These are phyloP conservation scores for Euplexia lucipara DNA, from an alignment of 2,888 invertebrate species.

Conservation along the genomic window DNA sequence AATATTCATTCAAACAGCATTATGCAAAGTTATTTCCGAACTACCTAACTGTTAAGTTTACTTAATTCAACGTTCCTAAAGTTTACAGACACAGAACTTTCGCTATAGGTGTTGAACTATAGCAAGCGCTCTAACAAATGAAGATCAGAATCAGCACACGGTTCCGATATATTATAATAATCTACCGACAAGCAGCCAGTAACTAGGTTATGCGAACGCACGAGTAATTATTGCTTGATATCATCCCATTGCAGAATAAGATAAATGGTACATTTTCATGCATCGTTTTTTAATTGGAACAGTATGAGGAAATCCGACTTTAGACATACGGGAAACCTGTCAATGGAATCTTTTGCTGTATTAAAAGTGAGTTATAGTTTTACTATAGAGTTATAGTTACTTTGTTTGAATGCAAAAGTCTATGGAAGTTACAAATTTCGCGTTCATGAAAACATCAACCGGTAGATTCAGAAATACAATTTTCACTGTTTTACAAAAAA, in stretches of 20 bases:
- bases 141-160: neutral
- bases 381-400: no score
- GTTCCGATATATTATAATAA: constrained; percentile 13
- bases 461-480: no score
- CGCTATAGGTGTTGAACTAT: neutral
- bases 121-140: neutral
- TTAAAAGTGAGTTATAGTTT: no score
- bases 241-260: neutral
- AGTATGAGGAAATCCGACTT: no score
- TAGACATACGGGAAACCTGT: no score
- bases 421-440: no score
- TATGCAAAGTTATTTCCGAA: neutral
- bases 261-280: constrained; percentile 1
- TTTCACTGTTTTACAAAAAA: no score
- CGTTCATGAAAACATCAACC: no score
- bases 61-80: neutral
- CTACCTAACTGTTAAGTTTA: neutral
- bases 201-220: constrained; percentile 25
- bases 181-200: constrained; percentile 3
- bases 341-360: no score
- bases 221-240: constrained; percentile 8
- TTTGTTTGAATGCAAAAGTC: no score
- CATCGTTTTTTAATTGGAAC: no score
- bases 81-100: constrained; percentile 2
- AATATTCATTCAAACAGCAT: neutral